These are phyloP conservation scores for Phylloscopus trochiloides DNA, from an alignment of 2,113 vertebrate species.

Conservation along the genomic window DNA sequence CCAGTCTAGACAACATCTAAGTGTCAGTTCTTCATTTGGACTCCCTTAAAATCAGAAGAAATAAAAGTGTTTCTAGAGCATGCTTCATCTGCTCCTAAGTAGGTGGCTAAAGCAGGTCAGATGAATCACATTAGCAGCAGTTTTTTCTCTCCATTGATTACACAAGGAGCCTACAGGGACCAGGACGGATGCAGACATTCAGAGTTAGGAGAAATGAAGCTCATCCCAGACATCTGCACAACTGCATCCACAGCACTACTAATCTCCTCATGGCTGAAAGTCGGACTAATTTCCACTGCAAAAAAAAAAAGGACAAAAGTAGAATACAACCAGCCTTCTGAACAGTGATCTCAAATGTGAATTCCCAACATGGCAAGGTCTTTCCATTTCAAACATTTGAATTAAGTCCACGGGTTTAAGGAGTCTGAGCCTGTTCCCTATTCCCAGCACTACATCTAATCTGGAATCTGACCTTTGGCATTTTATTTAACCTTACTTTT, in stretches of 20 bases:
- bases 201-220: background rate
- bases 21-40: background rate
- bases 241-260: background rate
- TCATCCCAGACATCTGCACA: background rate
- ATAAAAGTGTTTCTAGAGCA: background rate
- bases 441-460: background rate
- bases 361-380: background rate
- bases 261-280: background rate
- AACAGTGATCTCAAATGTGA: background rate
- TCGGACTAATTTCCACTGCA: background rate
- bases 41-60: background rate
- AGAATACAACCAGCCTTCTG: background rate
- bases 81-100: background rate
- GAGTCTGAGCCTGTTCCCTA: background rate
- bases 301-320: background rate
- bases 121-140: background rate
- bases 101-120: slow-evolving; percentile 35
- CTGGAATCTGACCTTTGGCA: background rate
- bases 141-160: slow-evolving; percentile 42
- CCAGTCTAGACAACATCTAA: background rate
- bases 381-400: background rate
- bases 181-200: background rate
- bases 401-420: background rate
- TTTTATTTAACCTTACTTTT: background rate
- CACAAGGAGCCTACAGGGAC: background rate